These are phyloP conservation scores for Carlito syrichta DNA, from an alignment of 2,113 vertebrate genomes.

Conservation along the genomic window DNA sequence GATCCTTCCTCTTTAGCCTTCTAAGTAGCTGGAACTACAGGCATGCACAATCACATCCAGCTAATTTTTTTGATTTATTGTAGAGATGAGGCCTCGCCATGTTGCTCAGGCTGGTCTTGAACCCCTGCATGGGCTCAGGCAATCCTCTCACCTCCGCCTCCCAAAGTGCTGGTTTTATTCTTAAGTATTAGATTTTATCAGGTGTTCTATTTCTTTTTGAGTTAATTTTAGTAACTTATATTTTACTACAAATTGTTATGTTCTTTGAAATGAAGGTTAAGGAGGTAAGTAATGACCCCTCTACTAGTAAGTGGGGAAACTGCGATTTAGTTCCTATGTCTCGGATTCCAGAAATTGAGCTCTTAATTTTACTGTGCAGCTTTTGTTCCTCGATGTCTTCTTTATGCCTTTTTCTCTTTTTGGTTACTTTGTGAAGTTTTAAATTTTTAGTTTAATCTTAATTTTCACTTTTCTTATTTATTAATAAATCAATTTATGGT, in stretches of 20 bases:
- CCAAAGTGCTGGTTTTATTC: too few species aligned
- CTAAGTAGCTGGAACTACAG: too few species aligned
- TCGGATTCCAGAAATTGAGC: neutral
- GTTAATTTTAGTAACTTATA: neutral
- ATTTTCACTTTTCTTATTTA: neutral
- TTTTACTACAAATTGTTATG: conserved; percentile 11
- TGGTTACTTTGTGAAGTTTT: neutral
- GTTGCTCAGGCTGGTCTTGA: too few species aligned
- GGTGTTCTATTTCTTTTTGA: neutral
- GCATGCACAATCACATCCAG: too few species aligned
- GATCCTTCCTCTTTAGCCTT: too few species aligned
- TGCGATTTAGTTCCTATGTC: neutral
- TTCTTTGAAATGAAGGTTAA: conserved; percentile 1
- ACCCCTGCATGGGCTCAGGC: too few species aligned
- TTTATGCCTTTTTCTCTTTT: neutral
- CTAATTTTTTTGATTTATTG: too few species aligned
- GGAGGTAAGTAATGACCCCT: neutral
- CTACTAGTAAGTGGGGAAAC: neutral
- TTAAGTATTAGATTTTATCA: neutral
- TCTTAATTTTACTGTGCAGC: neutral
- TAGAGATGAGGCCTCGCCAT: too few species aligned
- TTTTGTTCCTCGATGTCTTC: neutral
- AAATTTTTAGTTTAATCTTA: neutral
- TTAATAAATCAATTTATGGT: neutral
- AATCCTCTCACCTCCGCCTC: too few species aligned